phyloP scores from a whole-genome alignment of 2,888 invertebrate genomes.

The Ceratothoa steindachneri region DNA sequence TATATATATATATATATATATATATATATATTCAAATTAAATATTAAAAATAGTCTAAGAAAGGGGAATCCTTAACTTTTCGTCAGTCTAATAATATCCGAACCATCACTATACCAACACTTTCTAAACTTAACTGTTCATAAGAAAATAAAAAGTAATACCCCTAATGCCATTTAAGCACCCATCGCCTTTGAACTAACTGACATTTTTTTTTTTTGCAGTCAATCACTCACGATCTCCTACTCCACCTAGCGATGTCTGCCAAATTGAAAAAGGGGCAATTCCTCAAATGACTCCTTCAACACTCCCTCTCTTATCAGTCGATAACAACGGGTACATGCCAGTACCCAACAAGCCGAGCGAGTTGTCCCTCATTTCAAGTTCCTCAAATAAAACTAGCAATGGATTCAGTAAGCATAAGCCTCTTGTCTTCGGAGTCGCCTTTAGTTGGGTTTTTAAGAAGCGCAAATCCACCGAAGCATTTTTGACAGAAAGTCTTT shows the following conservation, averaged over 20 bases:
- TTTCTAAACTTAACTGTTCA: too few species aligned
- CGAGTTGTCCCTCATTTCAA: neutral
- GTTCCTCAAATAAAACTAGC: neutral
- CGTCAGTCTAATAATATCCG: too few species aligned
- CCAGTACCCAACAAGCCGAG: constrained; percentile 49
- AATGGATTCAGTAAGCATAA: too few species aligned
- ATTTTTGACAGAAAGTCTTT: too few species aligned
- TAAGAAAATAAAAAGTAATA: too few species aligned
- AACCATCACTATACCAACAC: too few species aligned
- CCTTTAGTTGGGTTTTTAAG: too few species aligned
- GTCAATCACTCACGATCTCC: constrained; percentile 37
- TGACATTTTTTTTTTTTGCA: neutral
- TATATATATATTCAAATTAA: neutral
- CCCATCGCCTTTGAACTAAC: too few species aligned
- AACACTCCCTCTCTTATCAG: constrained; percentile 13
- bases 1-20: constrained; percentile 7
- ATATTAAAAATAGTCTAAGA: neutral
- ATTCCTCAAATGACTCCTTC: neutral
- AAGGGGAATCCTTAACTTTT: too few species aligned
- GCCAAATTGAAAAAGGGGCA: constrained; percentile 36
- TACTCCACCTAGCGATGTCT: constrained; percentile 37
- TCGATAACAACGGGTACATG: constrained; percentile 51
- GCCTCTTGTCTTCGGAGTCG: too few species aligned
- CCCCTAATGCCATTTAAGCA: too few species aligned
- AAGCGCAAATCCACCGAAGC: too few species aligned